Percentiles rank a stretch among this genome's conserved stretches.
Conservation (phyloP, 2,113 vertebrate species). For the Melanerpes aurifrons region DNA sequence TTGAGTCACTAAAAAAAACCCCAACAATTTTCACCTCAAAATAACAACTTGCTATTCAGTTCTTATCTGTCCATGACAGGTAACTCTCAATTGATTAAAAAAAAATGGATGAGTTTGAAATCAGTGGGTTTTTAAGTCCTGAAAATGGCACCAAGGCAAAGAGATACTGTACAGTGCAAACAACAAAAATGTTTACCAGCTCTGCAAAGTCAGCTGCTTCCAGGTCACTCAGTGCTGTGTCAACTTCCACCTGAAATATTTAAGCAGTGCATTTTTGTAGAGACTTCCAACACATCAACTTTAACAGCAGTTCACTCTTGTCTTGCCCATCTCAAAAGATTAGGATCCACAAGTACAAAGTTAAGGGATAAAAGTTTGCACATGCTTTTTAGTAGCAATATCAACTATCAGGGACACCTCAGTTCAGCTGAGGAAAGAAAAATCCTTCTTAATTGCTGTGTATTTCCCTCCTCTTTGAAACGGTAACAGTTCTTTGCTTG, state of each 20-base stretch:
- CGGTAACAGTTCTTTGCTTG: neutral
- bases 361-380: neutral
- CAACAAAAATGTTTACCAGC: slow-evolving; percentile 82
- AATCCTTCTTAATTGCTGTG: neutral
- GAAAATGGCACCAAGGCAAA: neutral
- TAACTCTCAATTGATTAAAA: neutral
- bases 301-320: accelerated
- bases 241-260: slow-evolving; percentile 87
- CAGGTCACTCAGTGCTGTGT: slow-evolving; percentile 89
- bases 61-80: neutral
- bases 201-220: slow-evolving; percentile 97
- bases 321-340: neutral
- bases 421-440: neutral
- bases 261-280: neutral
- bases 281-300: neutral
- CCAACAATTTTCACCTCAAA: neutral
- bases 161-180: neutral
- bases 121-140: neutral
- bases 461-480: slow-evolving; percentile 5
- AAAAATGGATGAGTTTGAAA: neutral
- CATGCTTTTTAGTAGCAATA: neutral
- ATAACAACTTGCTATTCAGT: neutral
- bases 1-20: accelerated
- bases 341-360: neutral
- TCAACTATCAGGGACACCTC: neutral